Evolutionary conservation across 2,113 vertebrate species (phyloP).

Genomic region (Jacana jacana): DNA sequence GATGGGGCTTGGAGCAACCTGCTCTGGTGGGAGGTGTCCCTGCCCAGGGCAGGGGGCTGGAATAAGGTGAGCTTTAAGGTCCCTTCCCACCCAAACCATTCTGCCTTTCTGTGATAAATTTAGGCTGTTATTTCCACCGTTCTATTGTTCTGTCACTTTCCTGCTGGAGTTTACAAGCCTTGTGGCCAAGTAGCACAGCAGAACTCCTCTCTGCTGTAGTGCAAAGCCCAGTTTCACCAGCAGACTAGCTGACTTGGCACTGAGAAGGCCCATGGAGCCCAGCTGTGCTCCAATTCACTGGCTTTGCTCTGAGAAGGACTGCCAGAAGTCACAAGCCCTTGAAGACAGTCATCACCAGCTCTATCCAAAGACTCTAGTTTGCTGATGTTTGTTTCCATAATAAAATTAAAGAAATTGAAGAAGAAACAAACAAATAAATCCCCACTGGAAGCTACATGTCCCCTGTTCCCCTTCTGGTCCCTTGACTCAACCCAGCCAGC

Average conservation of each 20-base stretch:
- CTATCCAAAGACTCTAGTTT: not conserved
- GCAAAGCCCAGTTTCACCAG: not conserved
- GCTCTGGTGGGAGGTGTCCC: too few species aligned
- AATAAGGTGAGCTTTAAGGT: not conserved
- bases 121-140: not conserved
- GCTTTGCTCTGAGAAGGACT: not conserved
- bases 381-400: not conserved
- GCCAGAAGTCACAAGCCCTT: not conserved
- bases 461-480: not conserved
- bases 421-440: not conserved
- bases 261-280: not conserved
- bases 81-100: not conserved
- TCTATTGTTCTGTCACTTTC: not conserved
- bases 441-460: not conserved
- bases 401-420: not conserved
- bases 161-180: not conserved
- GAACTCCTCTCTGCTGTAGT: too few species aligned
- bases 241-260: not conserved
- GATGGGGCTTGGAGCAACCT: too few species aligned
- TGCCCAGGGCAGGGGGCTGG: too few species aligned
- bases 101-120: not conserved
- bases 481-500: not conserved
- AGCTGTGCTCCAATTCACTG: fast-evolving
- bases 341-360: not conserved
- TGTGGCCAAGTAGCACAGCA: fast-evolving